Evolutionary conservation across 30 jellyfish, hydroid and myxozoan genomes (phyloP), one percentile per base, ranked within the genome.

Genomic region (Turritopsis dohrnii): DNA sequence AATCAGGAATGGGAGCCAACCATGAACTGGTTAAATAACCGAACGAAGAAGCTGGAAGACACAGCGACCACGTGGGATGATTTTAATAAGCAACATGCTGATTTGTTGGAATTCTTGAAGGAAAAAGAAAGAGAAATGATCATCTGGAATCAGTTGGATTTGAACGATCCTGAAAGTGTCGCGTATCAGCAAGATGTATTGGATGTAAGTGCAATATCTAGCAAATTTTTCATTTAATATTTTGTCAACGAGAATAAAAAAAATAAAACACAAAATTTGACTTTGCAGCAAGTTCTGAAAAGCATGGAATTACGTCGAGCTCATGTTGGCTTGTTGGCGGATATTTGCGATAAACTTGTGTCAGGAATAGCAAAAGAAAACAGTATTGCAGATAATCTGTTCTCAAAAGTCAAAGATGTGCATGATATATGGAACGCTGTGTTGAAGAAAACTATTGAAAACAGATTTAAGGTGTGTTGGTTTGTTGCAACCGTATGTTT

Each of bases 351-450:
- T 27, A 89, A 81, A 16, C 89, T 94, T 66, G 72, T 94, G 21
- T 95, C 84, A 18, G 41, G 86, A 29, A 86, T 94, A 28, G 96
- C 93, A 1, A 84, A 73, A 17, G 92, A 90, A n/a, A 74, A 79
- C 18, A 82, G 87, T 28, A 83, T 82, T 86, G 52, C 89, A 18
- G 84, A 86, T 41, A 89, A 72, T 29, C 75, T 94, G 66, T 84
- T 85, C 65, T 85, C 99, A 21, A 96, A 94, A 81, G 99, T 89
- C 21, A 92, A 94, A 20, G 99, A 94, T 65, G 88, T 89, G 65
- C 97, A 89, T 72, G 97, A 86, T 25, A 83, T 94, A 71, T 94
- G 99, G 99, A 94, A 94, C 71, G 80, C 77, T 66, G 82, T 88
- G 28, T 92, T 94, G 18, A 88, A 86, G 54, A 89, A 89, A 80